phyloP scores from a whole-genome alignment of 2,113 vertebrate genomes.

The Tylochromis polylepis region DNA sequence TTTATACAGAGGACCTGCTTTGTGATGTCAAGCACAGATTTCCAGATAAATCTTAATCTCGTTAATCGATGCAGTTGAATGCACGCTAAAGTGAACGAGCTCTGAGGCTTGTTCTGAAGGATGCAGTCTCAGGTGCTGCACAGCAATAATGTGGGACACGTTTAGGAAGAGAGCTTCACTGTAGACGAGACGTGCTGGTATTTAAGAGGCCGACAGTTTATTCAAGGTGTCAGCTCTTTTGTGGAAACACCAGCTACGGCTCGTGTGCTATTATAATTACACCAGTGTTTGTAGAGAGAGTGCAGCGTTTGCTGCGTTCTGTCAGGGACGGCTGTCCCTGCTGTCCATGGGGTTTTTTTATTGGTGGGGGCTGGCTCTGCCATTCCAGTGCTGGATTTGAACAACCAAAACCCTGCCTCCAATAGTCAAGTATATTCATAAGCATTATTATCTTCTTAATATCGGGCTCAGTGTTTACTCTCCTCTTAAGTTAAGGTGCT shows the following conservation, averaged over 20 bases:
- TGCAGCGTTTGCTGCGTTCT: background rate
- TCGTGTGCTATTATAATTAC: background rate
- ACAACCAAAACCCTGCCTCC: background rate
- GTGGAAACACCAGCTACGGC: background rate
- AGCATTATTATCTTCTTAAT: background rate
- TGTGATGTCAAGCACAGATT: background rate
- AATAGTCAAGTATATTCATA: background rate
- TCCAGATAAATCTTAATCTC: background rate
- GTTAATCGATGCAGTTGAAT: background rate
- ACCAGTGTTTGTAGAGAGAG: background rate
- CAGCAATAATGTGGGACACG: constrained; percentile 1
- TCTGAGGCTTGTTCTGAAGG: background rate
- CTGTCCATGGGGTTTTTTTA: background rate
- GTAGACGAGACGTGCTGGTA: background rate
- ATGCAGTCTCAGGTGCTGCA: background rate
- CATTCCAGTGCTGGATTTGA: background rate
- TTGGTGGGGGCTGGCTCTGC: background rate
- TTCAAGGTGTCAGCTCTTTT: background rate
- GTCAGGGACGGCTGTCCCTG: background rate
- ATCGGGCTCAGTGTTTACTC: background rate
- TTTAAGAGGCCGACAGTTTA: background rate
- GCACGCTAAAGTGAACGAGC: background rate
- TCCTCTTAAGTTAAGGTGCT: background rate
- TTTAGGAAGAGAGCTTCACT: background rate
- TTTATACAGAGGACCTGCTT: background rate